These are phyloP conservation scores for Notoglanidium macrostoma DNA, from an alignment of 2,797 vertebrate species.

Conservation along the genomic window DNA sequence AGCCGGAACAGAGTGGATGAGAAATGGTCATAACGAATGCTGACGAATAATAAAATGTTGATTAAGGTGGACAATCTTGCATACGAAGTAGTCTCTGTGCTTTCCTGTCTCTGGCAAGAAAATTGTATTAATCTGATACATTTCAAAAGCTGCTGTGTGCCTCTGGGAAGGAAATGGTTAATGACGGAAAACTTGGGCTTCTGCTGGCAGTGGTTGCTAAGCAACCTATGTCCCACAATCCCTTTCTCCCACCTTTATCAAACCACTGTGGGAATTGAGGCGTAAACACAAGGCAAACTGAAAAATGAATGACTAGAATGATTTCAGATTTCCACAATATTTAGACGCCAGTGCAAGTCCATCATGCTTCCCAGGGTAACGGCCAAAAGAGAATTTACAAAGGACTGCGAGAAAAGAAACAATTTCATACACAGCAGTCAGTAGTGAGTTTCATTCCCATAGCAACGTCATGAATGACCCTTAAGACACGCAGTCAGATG, in stretches of 20 bases:
- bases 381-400: neutral
- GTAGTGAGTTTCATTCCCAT: constrained; percentile 32
- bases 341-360: neutral
- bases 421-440: neutral
- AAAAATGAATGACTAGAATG: constrained; percentile 27
- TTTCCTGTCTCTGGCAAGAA: neutral
- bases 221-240: constrained; percentile 49
- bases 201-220: constrained; percentile 46
- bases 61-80: neutral
- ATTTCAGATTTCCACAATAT: constrained; percentile 32
- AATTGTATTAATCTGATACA: neutral
- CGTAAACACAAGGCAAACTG: constrained; percentile 34
- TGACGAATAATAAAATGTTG: neutral
- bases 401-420: neutral
- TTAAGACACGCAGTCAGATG: constrained; percentile 9
- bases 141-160: neutral
- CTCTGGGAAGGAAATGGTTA: constrained; percentile 23
- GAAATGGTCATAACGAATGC: neutral
- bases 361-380: neutral
- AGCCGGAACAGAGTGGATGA: neutral
- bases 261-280: constrained; percentile 29
- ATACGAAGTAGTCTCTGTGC: neutral
- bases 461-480: constrained; percentile 35
- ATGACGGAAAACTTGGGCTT: constrained; percentile 31
- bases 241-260: constrained; percentile 28